Conservation (phyloP, 2,113 vertebrate genomes). For the Notarius quadriscutis region DNA sequence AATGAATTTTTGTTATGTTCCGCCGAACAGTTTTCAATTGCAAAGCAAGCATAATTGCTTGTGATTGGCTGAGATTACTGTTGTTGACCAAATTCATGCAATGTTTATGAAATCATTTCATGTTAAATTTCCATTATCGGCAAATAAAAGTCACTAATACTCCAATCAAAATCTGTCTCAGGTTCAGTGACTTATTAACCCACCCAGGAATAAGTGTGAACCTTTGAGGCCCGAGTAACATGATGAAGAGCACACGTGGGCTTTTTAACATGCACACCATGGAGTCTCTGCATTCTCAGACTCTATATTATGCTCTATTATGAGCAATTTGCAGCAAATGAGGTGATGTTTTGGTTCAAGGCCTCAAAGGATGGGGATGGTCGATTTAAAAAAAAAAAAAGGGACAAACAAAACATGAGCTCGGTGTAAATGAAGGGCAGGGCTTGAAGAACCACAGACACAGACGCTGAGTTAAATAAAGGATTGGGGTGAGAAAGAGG, state of each 20-base stretch:
- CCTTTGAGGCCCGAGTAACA: constrained; percentile 23
- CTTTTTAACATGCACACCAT: background rate
- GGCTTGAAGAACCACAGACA: constrained; percentile 9
- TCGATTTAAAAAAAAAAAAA: background rate
- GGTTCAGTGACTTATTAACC: background rate
- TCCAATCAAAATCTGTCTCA: background rate
- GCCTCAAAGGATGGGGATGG: constrained; percentile 16
- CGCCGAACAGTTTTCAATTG: background rate
- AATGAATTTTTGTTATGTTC: background rate
- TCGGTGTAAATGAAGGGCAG: constrained; percentile 15
- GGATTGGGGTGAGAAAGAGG: background rate
- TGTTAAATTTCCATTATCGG: background rate
- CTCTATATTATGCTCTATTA: constrained; percentile 3
- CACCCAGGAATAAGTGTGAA: background rate
- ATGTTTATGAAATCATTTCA: background rate
- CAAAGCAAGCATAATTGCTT: background rate
- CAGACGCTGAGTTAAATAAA: background rate
- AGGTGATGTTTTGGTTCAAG: constrained; percentile 28
- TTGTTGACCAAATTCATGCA: background rate
- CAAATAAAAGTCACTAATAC: background rate
- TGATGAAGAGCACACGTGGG: background rate
- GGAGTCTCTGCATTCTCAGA: background rate
- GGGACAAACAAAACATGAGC: background rate
- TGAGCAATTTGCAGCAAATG: constrained; percentile 24
- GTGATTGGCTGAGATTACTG: background rate